Base-by-base conservation (phyloP, 2,113 vertebrate species). In the Entelurus aequoreus region DNA sequence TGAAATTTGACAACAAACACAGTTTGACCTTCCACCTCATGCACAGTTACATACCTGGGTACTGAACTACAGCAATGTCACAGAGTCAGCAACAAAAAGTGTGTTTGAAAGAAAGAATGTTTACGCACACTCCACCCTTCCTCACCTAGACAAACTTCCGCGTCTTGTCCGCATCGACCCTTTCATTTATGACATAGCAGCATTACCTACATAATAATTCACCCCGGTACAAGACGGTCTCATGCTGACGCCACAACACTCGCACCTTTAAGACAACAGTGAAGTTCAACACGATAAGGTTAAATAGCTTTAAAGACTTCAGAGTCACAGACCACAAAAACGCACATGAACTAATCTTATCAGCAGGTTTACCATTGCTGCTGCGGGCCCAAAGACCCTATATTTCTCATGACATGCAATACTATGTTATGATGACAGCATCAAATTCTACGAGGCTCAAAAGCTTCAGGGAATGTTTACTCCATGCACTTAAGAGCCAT, bases 221-320 rank as follows among this genome's bases (percentile, higher is more conserved):
- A 84, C 64, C 63, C 82, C 11, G 67, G 66, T 70, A 87, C 83
- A 80, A 77, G 62, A 87, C 83, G 48, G 68, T 73, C 78, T 78
- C 85, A 88, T 88, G 86, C 85, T 75, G 77, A 87, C 83, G 56
- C 64, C 77, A 86, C 79, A 53, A 82, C 75, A 85, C 65, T 72
- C 78, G 77, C 75, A 76, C 75, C 71, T 79, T 75, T 80, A 80
- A 77, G 79, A 86, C 87, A 83, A 80, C 78, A 83, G 81, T 82
- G 78, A 83, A 70, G 55, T 76, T 75, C 54, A 80, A 75, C 78
- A 87, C 79, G 79, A 70, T 76, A 77, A 80, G 59, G 63, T 76
- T 84, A 76, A 73, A 44, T 71, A 79, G 68, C 65, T 71, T 74
- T 63, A 59, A 72, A 72, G 72, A 61, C 49, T 15, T 60, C 59